Conservation (phyloP, 1,140 invertebrate genomes). For the Mycetomoellerius zeteki region DNA sequence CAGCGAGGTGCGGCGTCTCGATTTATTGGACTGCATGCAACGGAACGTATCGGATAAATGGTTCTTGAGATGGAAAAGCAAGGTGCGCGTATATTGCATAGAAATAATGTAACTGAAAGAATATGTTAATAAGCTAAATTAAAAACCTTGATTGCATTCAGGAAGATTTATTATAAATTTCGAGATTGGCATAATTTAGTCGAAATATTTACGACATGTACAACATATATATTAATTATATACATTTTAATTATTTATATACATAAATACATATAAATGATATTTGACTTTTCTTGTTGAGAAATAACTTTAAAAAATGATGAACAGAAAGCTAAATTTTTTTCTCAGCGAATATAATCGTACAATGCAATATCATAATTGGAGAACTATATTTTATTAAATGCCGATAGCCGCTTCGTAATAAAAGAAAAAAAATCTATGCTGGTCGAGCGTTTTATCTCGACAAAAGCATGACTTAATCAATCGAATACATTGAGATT, state of each 20-base stretch:
- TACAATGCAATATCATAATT: slow-evolving; percentile 51
- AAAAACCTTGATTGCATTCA: background rate
- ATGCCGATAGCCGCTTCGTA: slow-evolving; percentile 24
- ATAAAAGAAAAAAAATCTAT: slow-evolving; percentile 47
- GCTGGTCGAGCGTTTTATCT: slow-evolving; percentile 40
- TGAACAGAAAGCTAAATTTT: background rate
- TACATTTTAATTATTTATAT: slow-evolving; percentile 5
- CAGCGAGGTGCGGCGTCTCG: slow-evolving; percentile 45
- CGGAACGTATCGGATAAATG: slow-evolving; percentile 29
- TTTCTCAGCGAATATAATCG: slow-evolving; percentile 16
- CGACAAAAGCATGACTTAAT: slow-evolving; percentile 57
- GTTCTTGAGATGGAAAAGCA: slow-evolving; percentile 28
- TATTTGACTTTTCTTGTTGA: background rate
- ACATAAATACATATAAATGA: background rate
- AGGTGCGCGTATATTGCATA: background rate
- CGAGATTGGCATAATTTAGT: background rate
- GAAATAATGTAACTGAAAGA: background rate
- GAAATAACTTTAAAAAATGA: slow-evolving; percentile 3
- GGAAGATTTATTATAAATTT: background rate
- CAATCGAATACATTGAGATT: slow-evolving; percentile 61
- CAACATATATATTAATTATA: background rate
- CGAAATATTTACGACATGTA: background rate
- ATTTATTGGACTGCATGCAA: slow-evolving; percentile 44
- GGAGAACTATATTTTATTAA: slow-evolving; percentile 53
- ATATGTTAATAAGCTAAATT: background rate